Percentiles rank a stretch among this genome's conserved stretches.
Evolutionary conservation across 92 coral and sea anemone species (phyloP).

Genomic region (Diadumene lineata): DNA sequence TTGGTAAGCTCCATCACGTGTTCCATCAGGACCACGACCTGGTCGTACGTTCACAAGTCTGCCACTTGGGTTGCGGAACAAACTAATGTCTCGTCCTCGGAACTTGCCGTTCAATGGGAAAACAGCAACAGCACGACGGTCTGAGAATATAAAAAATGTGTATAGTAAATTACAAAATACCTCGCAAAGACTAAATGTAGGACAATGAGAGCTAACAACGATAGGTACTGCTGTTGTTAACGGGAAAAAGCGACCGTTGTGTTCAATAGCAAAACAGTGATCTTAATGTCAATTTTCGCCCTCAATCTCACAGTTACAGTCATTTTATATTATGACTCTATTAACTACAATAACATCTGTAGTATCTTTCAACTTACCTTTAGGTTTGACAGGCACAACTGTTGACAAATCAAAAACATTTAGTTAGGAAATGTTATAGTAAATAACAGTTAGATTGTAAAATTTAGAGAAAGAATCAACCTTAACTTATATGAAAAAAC

Average conservation of each 20-base stretch:
- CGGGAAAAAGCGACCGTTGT: no score
- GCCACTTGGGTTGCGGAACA: slow-evolving; percentile 44
- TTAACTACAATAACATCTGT: no score
- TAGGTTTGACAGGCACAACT: not conserved
- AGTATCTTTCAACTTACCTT: slow-evolving; percentile 2
- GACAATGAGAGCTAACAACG: not conserved
- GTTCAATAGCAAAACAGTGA: no score
- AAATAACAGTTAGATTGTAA: no score
- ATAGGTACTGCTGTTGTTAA: no score
- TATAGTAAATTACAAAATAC: no score
- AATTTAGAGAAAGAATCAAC: no score
- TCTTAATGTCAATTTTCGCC: no score
- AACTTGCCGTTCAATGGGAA: slow-evolving; percentile 42
- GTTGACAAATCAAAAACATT: not conserved
- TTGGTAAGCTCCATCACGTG: slow-evolving; percentile 62
- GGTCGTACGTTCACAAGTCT: slow-evolving; percentile 42
- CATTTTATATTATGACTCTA: no score
- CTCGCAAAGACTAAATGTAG: no score
- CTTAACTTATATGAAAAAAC: no score
- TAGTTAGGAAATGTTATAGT: not conserved
- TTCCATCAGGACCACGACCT: slow-evolving; percentile 67
- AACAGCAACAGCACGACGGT: slow-evolving; percentile 32
- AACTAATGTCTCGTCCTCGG: slow-evolving; percentile 64
- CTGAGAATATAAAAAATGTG: not conserved
- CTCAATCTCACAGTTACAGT: no score